Conservation (phyloP, 2,113 vertebrate genomes). For the Felis catus region DNA sequence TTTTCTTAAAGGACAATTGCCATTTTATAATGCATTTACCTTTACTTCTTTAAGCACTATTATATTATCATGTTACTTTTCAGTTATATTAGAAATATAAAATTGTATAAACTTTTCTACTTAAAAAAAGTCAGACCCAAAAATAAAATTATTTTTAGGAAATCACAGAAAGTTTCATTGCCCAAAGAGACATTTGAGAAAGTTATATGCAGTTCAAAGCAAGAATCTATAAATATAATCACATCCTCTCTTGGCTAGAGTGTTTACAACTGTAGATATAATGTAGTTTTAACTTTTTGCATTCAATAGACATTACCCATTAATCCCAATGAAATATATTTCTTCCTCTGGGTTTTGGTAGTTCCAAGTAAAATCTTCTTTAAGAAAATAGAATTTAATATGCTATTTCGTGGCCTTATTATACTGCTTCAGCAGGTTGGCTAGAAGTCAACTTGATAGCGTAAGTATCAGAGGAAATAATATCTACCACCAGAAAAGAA, state of each 20-base stretch:
- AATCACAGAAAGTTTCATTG: neutral
- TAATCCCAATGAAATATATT: neutral
- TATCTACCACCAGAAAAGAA: neutral
- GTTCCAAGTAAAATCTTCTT: neutral
- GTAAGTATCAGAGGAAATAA: neutral
- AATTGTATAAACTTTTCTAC: neutral
- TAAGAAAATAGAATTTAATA: neutral
- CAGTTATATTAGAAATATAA: neutral
- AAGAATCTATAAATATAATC: constrained; percentile 19
- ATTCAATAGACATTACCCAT: neutral
- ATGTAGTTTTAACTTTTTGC: constrained; percentile 5
- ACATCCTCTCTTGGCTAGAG: neutral
- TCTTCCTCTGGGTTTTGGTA: constrained; percentile 15
- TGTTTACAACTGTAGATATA: neutral
- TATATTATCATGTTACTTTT: neutral
- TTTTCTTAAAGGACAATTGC: neutral
- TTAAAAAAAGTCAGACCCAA: neutral
- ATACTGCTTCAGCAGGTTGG: neutral
- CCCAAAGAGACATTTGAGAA: neutral
- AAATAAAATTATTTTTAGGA: neutral
- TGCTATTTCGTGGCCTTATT: neutral
- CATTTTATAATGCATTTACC: neutral
- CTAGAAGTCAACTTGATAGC: neutral
- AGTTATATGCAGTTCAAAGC: neutral
- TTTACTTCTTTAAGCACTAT: neutral